Percentiles rank a stretch among this genome's conserved stretches.
Conservation (phyloP, 37 sponge, comb jelly and placozoan species). For the Tethya wilhelma region DNA sequence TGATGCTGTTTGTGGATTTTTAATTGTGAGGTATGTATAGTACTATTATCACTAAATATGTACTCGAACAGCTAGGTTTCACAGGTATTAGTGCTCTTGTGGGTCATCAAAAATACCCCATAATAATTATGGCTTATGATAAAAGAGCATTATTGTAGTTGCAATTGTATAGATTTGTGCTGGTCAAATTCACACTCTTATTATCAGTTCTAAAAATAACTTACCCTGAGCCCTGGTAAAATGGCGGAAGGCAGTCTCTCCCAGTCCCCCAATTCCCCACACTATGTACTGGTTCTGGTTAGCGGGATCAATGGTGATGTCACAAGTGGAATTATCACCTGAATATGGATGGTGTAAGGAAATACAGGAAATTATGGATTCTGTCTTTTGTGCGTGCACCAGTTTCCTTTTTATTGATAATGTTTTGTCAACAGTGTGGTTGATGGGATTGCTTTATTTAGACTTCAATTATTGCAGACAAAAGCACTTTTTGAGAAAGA, state of each 20-base stretch:
- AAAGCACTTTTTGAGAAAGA: no score
- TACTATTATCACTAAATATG: not conserved
- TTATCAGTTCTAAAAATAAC: not conserved
- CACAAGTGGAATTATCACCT: slow-evolving; percentile 14
- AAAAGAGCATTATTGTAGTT: not conserved
- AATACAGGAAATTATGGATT: not conserved
- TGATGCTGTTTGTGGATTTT: slow-evolving; percentile 19
- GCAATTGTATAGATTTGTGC: not conserved
- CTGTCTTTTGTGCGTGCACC: not conserved
- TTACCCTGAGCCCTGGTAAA: slow-evolving; percentile 27
- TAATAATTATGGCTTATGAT: no score
- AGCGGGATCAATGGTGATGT: slow-evolving; percentile 16
- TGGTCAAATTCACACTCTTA: no score
- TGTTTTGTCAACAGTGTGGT: no score
- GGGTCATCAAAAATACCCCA: no score
- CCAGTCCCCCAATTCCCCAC: slow-evolving; percentile 63
- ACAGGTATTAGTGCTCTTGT: no score
- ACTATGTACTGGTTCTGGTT: slow-evolving; percentile 53
- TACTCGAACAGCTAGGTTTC: no score
- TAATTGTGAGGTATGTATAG: no score
- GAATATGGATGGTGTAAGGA: not conserved
- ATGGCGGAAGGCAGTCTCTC: slow-evolving; percentile 60
- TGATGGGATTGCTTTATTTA: no score
- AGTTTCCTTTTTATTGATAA: no score
- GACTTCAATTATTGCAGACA: no score